phyloP scores from a whole-genome alignment of 2,888 invertebrate genomes.

The Andrena hattorfiana region DNA sequence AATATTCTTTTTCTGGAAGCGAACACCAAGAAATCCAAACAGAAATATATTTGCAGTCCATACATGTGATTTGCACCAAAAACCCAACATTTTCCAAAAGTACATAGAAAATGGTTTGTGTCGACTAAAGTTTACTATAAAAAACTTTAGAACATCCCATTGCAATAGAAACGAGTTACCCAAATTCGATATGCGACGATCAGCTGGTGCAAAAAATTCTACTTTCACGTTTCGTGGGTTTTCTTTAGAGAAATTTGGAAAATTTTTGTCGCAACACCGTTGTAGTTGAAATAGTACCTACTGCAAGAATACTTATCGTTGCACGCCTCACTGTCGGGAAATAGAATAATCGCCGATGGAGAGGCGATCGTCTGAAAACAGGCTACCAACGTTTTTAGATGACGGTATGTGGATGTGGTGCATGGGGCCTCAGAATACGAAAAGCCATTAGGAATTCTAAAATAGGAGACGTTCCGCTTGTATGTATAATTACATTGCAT shows the following conservation, averaged over 20 bases:
- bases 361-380: constrained; percentile 63
- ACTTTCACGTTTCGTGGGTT: neutral
- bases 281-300: neutral
- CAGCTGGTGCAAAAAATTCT: neutral
- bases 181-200: neutral
- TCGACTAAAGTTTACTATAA: neutral
- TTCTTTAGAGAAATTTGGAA: neutral
- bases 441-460: constrained; percentile 84
- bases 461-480: constrained; percentile 84
- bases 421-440: constrained; percentile 83
- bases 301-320: neutral
- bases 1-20: too few relatives aligned
- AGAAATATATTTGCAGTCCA: too few relatives aligned
- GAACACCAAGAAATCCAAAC: too few relatives aligned
- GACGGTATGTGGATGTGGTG: constrained; percentile 84
- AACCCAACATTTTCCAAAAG: too few relatives aligned
- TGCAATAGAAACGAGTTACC: neutral
- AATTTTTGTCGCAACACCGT: constrained; percentile 2
- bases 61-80: too few relatives aligned
- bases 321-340: constrained; percentile 4
- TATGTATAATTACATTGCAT: constrained; percentile 83
- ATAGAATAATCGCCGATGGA: constrained; percentile 37
- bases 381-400: constrained; percentile 82
- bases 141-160: neutral
- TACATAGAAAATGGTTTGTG: neutral